Evolutionary conservation across 2,797 vertebrate genomes (phyloP).

Genomic region (Oreortyx pictus): DNA sequence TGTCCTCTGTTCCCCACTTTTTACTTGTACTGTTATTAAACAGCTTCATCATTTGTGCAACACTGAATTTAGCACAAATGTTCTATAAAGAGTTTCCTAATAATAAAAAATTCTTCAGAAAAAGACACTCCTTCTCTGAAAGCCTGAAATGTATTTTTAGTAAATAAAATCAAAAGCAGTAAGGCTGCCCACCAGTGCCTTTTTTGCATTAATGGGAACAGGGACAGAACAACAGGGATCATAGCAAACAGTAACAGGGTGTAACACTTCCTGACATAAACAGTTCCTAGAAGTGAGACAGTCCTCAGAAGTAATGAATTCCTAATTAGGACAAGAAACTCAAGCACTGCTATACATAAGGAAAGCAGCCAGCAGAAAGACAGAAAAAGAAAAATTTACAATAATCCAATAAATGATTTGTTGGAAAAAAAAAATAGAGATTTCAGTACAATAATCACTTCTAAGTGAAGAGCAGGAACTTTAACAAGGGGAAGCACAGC

Average conservation of each 20-base stretch:
- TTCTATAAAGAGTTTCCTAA: not conserved
- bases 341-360: not conserved
- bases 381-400: not conserved
- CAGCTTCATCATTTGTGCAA: not conserved
- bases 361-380: not conserved
- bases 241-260: not conserved
- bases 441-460: not conserved
- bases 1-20: not conserved
- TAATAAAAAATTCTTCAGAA: not conserved
- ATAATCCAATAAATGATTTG: not conserved
- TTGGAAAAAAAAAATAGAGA: not conserved
- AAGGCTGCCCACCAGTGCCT: not conserved
- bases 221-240: not conserved
- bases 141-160: not conserved
- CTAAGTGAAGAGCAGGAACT: not conserved
- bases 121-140: not conserved
- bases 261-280: not conserved
- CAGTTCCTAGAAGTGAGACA: not conserved
- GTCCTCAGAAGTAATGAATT: not conserved
- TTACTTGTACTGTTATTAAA: not conserved
- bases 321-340: not conserved
- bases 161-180: not conserved
- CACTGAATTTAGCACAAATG: not conserved
- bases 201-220: not conserved
- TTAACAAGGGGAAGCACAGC: not conserved